A percentile compares a stretch with the other conserved stretches of the same genome.
phyloP scores from a whole-genome alignment of 2,797 vertebrate genomes.

The Enteromius viviparus region DNA sequence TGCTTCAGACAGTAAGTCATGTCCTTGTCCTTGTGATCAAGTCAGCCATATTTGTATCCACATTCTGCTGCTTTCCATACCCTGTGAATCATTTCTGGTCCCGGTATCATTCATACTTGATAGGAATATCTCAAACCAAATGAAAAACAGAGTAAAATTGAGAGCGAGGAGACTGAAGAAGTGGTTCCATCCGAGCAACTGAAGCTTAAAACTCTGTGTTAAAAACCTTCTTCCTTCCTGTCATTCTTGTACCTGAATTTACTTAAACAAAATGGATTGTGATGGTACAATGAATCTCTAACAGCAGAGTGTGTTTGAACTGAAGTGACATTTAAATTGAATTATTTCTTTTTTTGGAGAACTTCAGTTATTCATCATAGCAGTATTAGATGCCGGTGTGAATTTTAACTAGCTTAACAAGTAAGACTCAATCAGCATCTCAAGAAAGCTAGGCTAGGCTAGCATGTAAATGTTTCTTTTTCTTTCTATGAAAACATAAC shows the following conservation, averaged over 20 bases:
- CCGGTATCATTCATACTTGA: slow-evolving; percentile 18
- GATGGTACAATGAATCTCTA: slow-evolving; percentile 10
- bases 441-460: not conserved
- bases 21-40: not conserved
- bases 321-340: slow-evolving; percentile 28
- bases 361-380: slow-evolving; percentile 2
- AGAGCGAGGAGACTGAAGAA: slow-evolving; percentile 48
- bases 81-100: not conserved
- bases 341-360: slow-evolving; percentile 23
- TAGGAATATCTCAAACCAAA: slow-evolving; percentile 44
- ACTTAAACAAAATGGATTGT: slow-evolving; percentile 32
- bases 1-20: not conserved
- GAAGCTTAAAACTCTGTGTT: slow-evolving; percentile 48
- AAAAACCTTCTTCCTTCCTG: slow-evolving; percentile 11
- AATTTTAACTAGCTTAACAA: slow-evolving; percentile 11
- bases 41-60: not conserved
- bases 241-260: slow-evolving; percentile 32
- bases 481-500: slow-evolving; percentile 1
- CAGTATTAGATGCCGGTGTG: not conserved
- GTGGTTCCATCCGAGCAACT: slow-evolving; percentile 43
- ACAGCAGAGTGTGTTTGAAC: slow-evolving; percentile 15
- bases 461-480: not conserved
- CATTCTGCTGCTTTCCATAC: not conserved
- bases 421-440: slow-evolving; percentile 10
- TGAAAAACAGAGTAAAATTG: slow-evolving; percentile 43